Evolutionary conservation across 2,797 vertebrate genomes (phyloP).

Genomic region (Pipistrellus pygmaeus): DNA sequence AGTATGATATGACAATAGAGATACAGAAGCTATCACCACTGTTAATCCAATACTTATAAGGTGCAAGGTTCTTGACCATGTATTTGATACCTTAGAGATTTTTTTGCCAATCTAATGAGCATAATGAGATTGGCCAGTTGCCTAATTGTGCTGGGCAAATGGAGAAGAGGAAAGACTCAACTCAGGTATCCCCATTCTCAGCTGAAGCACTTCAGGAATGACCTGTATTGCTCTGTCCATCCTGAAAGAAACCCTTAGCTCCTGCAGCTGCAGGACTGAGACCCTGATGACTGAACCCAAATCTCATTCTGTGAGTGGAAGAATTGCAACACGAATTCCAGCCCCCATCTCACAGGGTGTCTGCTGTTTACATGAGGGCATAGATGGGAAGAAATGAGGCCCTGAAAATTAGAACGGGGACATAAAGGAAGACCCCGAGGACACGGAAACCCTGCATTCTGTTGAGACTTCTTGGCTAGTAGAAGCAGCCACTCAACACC

Average conservation of each 20-base stretch:
- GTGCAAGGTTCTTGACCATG: not conserved
- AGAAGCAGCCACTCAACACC: not conserved
- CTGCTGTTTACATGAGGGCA: not conserved
- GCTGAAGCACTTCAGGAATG: not conserved
- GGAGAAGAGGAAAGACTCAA: not conserved
- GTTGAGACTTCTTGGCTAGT: not conserved
- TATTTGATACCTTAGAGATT: not conserved
- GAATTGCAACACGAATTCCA: not conserved
- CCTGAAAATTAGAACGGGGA: not conserved
- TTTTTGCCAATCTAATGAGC: conserved; percentile 5
- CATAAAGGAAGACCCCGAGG: not conserved
- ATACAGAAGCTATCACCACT: not conserved
- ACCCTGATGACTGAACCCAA: not conserved
- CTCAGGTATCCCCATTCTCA: not conserved
- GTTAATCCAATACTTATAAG: conserved; percentile 26
- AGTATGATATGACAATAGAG: not conserved
- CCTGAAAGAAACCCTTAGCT: not conserved
- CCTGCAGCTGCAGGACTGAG: not conserved
- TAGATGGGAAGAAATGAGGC: not conserved
- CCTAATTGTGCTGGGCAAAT: not conserved
- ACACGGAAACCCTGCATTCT: not conserved
- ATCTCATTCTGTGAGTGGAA: not conserved
- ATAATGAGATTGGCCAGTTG: not conserved
- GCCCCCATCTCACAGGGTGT: not conserved
- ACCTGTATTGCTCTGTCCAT: not conserved